Conservation (phyloP, 2,113 vertebrate species). For the Coturnix japonica region DNA sequence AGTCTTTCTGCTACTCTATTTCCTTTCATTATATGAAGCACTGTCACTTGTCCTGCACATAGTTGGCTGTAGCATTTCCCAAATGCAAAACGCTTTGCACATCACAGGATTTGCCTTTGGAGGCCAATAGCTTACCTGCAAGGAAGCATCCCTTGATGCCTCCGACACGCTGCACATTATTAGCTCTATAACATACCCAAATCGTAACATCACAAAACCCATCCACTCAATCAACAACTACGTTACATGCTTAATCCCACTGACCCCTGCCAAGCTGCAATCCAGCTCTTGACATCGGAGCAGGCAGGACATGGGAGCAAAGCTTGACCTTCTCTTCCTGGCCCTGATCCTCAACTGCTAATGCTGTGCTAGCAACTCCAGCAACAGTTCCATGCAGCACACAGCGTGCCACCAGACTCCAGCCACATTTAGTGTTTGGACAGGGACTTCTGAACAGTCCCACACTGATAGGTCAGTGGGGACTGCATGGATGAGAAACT, state of each 20-base stretch:
- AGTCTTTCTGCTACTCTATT: neutral
- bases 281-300: neutral
- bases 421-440: conserved; percentile 59
- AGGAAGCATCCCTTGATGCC: neutral
- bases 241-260: neutral
- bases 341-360: neutral
- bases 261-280: neutral
- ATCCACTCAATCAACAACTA: neutral
- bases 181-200: neutral
- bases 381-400: neutral
- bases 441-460: conserved; percentile 30
- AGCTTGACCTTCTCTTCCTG: neutral
- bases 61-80: neutral
- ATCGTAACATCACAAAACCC: neutral
- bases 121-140: neutral
- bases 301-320: neutral
- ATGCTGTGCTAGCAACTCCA: neutral
- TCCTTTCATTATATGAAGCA: neutral
- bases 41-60: fast-evolving
- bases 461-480: neutral
- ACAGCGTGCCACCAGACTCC: neutral
- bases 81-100: neutral
- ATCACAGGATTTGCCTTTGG: neutral
- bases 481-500: neutral
- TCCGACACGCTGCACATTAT: neutral